These are phyloP conservation scores for Cyrtorhinus lividipennis DNA, from an alignment of 1,140 invertebrate species.

Conservation along the genomic window DNA sequence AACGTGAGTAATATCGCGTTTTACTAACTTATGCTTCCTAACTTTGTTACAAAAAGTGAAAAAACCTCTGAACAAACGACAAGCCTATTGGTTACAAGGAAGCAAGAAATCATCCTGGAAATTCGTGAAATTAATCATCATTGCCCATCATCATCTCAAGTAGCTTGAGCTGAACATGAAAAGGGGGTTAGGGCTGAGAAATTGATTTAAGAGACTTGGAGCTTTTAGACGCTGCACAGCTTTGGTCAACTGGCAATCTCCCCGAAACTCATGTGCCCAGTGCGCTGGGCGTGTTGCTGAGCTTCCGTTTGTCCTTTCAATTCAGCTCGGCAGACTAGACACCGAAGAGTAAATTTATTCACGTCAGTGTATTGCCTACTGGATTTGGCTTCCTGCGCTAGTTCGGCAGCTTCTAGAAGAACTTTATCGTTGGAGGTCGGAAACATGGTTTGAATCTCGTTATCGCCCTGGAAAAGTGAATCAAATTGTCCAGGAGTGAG, in stretches of 20 bases:
- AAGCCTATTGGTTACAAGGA: too few species aligned
- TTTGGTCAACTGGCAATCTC: conserved; percentile 39
- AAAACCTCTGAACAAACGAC: too few species aligned
- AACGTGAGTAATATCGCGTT: too few species aligned
- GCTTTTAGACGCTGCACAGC: too few species aligned
- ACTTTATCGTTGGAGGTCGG: conserved; percentile 53
- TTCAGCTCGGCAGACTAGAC: conserved; percentile 56
- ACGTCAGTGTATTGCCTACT: conserved; percentile 81
- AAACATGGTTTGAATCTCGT: conserved; percentile 63
- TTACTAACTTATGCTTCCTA: too few species aligned
- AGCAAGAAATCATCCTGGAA: too few species aligned
- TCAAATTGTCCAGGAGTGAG: background rate
- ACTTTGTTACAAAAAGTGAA: too few species aligned
- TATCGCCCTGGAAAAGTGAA: conserved; percentile 31
- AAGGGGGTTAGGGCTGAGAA: too few species aligned
- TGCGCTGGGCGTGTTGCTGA: conserved; percentile 65
- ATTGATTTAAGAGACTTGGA: background rate
- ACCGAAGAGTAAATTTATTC: conserved; percentile 69
- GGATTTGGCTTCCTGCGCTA: conserved; percentile 74
- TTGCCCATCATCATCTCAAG: too few species aligned
- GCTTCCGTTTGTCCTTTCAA: conserved; percentile 66
- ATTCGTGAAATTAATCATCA: too few species aligned
- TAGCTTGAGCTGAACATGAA: too few species aligned
- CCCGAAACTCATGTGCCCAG: conserved; percentile 75
- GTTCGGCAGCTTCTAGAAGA: conserved; percentile 59